Evolutionary conservation across 2,113 vertebrate genomes (phyloP), one percentile per base, ranked within the genome.

Genomic region (Neofelis nebulosa): DNA sequence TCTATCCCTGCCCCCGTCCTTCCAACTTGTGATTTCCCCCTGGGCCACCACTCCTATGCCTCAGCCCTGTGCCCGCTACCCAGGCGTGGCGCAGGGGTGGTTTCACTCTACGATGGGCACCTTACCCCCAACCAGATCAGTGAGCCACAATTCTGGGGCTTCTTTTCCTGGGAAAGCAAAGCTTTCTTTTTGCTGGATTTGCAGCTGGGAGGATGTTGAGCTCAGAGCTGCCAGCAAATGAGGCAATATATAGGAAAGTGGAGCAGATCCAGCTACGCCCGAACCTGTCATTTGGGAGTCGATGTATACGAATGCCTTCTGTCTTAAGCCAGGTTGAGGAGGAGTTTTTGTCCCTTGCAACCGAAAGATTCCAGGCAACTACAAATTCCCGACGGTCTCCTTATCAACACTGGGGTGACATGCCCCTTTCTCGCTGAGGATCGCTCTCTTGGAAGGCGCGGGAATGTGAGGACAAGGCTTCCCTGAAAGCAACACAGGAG

Each of bases 341-440:
- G 27, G 41, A 33, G 38, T 92, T 94, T 63, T 91, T 55, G 61
- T 73, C 66, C 66, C n/a, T 82, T 78, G 36, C 71, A 84, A 82
- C 29, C 55, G 27, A 81, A 83, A 92, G 29, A 68, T 61, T 18
- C 11, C 55, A 52, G 50, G 71, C 55, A 94, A 90, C 76, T 1
- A 57, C 2, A 83, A 69, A 80, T 31, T 25, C 57, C 36, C 14
- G 12, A 23, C 3, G 38, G n/a, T 16, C 61, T 82, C 50, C 68
- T 45, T 36, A 65, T 29, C 23, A 21, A 81, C 86, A 41, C n/a
- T 13, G 5, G 45, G 71, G 55, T 3, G 68, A 45, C 19, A 19
- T 5, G 38, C 19, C 16, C 38, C 41, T 55, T 61, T 69, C 73
- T 48, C 89, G 73, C 12, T 36, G 52, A 48, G 86, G 86, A 48